Base-by-base conservation (phyloP, 2,888 invertebrate species). In the Archips crataeganus region DNA sequence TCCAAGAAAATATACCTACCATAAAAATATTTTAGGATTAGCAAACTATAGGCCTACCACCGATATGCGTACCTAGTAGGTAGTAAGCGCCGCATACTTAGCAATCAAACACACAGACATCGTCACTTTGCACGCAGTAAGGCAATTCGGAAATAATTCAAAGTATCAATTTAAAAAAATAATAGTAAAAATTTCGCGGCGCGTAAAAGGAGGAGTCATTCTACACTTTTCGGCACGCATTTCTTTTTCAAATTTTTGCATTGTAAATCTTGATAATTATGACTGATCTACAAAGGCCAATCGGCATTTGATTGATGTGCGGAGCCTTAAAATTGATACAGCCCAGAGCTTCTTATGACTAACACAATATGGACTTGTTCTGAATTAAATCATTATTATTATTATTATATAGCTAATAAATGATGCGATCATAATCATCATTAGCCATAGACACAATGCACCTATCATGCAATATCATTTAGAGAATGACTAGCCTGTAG, bases 271-370 rank as follows among this genome's bases (percentile, higher is more conserved):
- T 54, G 15, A 54, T 54, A 23, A 15, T 39, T 9, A 54, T 54
- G 36, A n/a, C 36, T 60, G 36, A 60, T 60, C 60, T 60, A 60
- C 34, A 60, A 60, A 60, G 36, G 13, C 36, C 84, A 82, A 82
- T 79, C 78, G 73, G 78, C 77, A 82, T 85, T 84, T 88, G 84
- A 87, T 86, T 87, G 87, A 88, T 88, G 87, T 87, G 86, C 81
- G 76, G 79, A 81, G 84, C 85, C 84, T 87, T 82, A 87, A 88
- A 90, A 89, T 87, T 85, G 86, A 88, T 88, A 82, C 79, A 80
- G 83, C 83, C 73, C 75, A 71, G 76, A 73, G 77, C 78, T 79
- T 79, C 76, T 76, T 77, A 74, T n/a, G n/a, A n/a, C n/a, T n/a
- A n/a, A n/a, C n/a, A n/a, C n/a, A n/a, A n/a, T n/a, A n/a, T n/a